These are phyloP conservation scores for Drosophila pallidifrons DNA, from an alignment of 1,140 invertebrate genomes.

Conservation along the genomic window DNA sequence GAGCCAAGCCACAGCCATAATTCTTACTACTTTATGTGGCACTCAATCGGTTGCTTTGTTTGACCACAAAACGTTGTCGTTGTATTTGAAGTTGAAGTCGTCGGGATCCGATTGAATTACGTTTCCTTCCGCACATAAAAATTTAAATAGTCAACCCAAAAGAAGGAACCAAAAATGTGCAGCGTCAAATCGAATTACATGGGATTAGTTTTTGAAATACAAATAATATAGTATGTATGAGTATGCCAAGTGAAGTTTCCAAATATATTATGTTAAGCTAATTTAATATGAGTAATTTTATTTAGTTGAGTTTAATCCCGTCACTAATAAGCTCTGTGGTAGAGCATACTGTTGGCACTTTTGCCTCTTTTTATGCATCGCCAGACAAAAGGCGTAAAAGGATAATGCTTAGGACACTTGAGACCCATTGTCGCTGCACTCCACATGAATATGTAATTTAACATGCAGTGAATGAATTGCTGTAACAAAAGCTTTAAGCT, in stretches of 20 bases:
- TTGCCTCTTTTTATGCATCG: constrained; percentile 1
- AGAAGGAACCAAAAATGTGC: constrained; percentile 29
- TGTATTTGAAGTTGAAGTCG: constrained; percentile 7
- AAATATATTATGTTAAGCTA: no score
- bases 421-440: constrained; percentile 27
- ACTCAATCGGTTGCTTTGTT: constrained; percentile 29
- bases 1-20: constrained; percentile 36
- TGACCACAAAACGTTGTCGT: constrained; percentile 28
- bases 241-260: no score
- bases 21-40: constrained; percentile 52
- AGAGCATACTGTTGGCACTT: constrained; percentile 5
- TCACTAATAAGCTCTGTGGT: constrained; percentile 2
- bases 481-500: constrained; percentile 14
- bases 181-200: constrained; percentile 22
- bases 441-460: constrained; percentile 37
- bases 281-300: no score
- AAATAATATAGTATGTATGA: not conserved
- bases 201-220: not conserved
- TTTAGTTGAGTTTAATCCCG: not conserved
- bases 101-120: constrained; percentile 43
- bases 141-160: constrained; percentile 38
- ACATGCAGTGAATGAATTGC: constrained; percentile 2
- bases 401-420: constrained; percentile 42
- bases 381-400: constrained; percentile 42
- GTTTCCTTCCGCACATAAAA: constrained; percentile 51